Evolutionary conservation across 1,140 invertebrate genomes (phyloP), one percentile per base, ranked within the genome.

Genomic region (Drosophila kohkoa): DNA sequence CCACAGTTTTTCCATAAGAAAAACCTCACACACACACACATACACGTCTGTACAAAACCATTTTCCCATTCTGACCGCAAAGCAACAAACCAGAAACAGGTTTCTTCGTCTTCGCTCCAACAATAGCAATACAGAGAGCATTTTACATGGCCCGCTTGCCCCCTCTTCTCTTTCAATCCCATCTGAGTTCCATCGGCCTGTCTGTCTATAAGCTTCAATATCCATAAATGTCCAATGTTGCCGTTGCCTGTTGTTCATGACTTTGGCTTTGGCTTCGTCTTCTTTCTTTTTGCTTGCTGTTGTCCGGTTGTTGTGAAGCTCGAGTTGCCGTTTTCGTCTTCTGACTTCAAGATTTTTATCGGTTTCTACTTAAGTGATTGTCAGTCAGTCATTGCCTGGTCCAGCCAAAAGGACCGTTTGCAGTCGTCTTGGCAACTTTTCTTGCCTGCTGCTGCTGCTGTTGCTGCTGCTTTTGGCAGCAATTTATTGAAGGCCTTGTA

Each of bases 321-420:
- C 45, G 15, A 68, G 66, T 71, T 76, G 74, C 57, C 68, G 60
- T 65, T 69, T 60, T 66, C 60, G 58, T 75, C 60, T 71, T 55
- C 32, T 67, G 54, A 32, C 32, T 74, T 82, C 62, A 81, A 89
- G 85, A 89, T 89, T 89, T 90, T 90, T 89, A 89, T 89, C 86
- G 86, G 81, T 89, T 89, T 89, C 85, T 81, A 90, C 85, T 89
- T 89, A 89, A 89, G 85, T 89, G 85, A 89, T 89, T 89, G 85
- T 89, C 85, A 89, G 85, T 90, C 86, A 85, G 86, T 89, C 86
- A 81, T 85, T 81, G 81, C 75, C 70, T 28, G 49, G 15, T 46
- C 38, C 13, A 13, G 38, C 51, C n/a, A 43, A 65, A 71, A 62
- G 72, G 55, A 67, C n/a, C 55, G 30, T 54, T 35, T 35, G n/a